Conservation (phyloP, 2,888 invertebrate species). For the Brachyptera putata region DNA sequence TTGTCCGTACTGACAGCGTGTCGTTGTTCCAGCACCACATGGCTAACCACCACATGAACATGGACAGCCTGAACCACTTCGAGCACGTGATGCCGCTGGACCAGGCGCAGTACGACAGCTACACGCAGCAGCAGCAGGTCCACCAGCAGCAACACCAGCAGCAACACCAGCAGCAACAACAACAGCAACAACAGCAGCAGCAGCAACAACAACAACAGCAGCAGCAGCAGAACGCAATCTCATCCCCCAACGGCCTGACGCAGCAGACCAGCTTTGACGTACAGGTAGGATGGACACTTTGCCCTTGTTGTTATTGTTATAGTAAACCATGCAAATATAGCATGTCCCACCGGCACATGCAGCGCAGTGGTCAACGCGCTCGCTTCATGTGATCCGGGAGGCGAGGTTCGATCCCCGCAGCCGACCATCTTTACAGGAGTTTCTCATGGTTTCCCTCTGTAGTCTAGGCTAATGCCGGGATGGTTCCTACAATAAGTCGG, state of each 20-base stretch:
- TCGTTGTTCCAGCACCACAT: constrained; percentile 22
- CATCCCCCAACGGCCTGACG: not conserved
- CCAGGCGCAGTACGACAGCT: not conserved
- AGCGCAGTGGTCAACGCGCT: no score
- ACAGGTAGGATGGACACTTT: not conserved
- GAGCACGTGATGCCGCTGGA: constrained; percentile 39
- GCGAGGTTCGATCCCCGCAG: no score
- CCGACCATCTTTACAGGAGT: no score
- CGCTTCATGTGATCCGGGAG: no score
- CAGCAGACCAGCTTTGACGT: not conserved
- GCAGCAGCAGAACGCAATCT: constrained; percentile 32
- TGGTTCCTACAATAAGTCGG: no score
- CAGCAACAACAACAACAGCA: constrained; percentile 43
- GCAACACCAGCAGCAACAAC: constrained; percentile 36
- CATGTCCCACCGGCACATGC: no score
- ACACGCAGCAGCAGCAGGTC: constrained; percentile 28
- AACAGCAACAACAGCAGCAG: constrained; percentile 50
- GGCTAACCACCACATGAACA: constrained; percentile 31
- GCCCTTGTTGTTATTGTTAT: no score
- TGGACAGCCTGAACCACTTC: constrained; percentile 35
- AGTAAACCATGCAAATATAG: no score
- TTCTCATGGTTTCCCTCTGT: no score
- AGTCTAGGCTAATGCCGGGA: no score
- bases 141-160: constrained; percentile 34
- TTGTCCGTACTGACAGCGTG: not conserved